Percentiles rank a stretch among this genome's conserved stretches.
Evolutionary conservation across 2,888 invertebrate genomes (phyloP).

Genomic region (Acheta domesticus): DNA sequence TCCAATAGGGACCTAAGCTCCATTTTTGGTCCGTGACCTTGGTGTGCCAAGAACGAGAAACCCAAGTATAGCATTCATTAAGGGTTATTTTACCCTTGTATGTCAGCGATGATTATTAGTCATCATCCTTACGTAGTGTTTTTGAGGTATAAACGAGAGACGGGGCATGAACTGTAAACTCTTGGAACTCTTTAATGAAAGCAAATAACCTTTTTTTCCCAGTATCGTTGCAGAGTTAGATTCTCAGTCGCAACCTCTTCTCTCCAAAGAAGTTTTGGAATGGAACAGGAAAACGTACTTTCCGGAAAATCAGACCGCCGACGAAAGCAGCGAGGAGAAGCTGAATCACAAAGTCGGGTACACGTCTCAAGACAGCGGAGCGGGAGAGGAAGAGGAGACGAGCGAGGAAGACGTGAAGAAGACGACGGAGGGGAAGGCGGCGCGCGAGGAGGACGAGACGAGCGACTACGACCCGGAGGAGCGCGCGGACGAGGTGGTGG

Average conservation of each 20-base stretch:
- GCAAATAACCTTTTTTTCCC: slow-evolving; percentile 39
- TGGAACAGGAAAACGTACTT: neutral
- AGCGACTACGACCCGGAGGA: neutral
- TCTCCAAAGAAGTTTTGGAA: slow-evolving; percentile 28
- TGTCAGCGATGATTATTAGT: too few species aligned
- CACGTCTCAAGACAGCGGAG: neutral
- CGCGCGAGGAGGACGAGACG: neutral
- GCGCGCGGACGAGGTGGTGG: neutral
- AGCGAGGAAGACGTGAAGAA: neutral
- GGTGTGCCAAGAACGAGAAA: too few species aligned
- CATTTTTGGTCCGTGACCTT: too few species aligned
- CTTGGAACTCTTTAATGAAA: too few species aligned
- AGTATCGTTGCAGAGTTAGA: slow-evolving; percentile 70
- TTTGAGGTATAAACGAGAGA: too few species aligned
- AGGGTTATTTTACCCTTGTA: too few species aligned
- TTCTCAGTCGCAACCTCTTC: slow-evolving; percentile 30
- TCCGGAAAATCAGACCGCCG: neutral
- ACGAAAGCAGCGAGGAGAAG: neutral
- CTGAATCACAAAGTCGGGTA: neutral
- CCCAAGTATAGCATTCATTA: too few species aligned
- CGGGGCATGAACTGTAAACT: too few species aligned
- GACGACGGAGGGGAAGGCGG: neutral
- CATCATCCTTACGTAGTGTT: too few species aligned
- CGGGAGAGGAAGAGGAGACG: neutral
- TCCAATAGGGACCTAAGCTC: too few species aligned